Evolutionary conservation across 2,797 vertebrate species (phyloP).

Genomic region (Coreius guichenoti): DNA sequence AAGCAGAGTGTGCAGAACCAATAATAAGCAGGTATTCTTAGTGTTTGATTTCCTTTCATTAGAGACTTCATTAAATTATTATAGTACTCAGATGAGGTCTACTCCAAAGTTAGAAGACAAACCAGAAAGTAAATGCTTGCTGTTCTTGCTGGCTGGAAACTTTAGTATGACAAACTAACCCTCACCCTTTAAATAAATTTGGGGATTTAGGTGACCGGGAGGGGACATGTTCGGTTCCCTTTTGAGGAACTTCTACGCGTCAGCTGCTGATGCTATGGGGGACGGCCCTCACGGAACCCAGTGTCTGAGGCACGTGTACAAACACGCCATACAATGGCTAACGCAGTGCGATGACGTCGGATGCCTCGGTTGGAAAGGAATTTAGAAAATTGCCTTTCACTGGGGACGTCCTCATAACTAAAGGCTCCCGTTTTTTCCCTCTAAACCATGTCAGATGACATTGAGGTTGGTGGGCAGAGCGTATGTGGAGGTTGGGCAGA

Average conservation of each 20-base stretch:
- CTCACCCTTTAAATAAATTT: no score
- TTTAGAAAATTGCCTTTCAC: no score
- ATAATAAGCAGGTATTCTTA: constrained; percentile 28
- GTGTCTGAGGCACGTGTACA: neutral
- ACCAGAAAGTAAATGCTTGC: neutral
- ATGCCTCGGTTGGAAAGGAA: neutral
- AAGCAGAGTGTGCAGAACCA: constrained; percentile 11
- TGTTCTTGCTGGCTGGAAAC: neutral
- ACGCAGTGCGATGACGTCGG: neutral
- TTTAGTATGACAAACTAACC: neutral
- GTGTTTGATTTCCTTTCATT: constrained; percentile 15
- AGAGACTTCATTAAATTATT: constrained; percentile 20
- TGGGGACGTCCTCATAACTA: no score
- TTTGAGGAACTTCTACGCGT: no score
- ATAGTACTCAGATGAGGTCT: neutral
- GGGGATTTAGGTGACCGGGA: no score
- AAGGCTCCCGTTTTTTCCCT: neutral
- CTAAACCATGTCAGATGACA: neutral
- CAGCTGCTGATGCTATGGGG: no score
- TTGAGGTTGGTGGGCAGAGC: neutral
- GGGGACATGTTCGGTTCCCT: no score
- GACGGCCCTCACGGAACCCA: no score
- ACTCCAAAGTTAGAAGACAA: neutral
- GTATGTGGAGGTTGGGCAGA: neutral
- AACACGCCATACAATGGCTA: neutral